Conservation (phyloP, 1,140 invertebrate species). For the Pentalonia nigronervosa region DNA sequence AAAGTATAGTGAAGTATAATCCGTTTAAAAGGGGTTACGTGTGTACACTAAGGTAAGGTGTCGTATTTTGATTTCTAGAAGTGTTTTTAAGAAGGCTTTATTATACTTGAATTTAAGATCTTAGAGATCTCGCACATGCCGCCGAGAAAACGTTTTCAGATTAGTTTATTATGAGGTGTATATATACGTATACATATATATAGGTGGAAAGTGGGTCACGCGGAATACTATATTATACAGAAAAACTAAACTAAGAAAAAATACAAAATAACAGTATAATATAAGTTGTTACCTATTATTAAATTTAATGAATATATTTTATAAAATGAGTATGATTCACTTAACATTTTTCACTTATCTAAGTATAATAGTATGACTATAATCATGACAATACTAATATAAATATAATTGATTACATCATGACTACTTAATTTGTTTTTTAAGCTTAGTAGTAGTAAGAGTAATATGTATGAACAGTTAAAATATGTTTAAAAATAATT, state of each 20-base stretch:
- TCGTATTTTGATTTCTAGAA: slow-evolving; percentile 11
- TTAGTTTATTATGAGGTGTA: not conserved
- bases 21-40: slow-evolving; percentile 8
- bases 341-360: not conserved
- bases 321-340: not conserved
- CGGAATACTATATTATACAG: not conserved
- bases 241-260: not conserved
- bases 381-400: not conserved
- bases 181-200: no score
- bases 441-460: no score
- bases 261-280: not conserved
- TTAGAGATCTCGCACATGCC: not conserved
- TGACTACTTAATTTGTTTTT: not conserved
- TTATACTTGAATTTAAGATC: slow-evolving; percentile 13
- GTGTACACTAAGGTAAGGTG: not conserved
- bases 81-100: slow-evolving; percentile 11
- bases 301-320: not conserved
- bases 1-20: slow-evolving; percentile 4
- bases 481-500: not conserved
- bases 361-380: not conserved
- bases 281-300: not conserved
- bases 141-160: not conserved
- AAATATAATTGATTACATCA: not conserved
- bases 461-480: no score
- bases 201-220: not conserved